These are phyloP conservation scores for Trichechus manatus DNA, from an alignment of 2,113 vertebrate species.

Conservation along the genomic window DNA sequence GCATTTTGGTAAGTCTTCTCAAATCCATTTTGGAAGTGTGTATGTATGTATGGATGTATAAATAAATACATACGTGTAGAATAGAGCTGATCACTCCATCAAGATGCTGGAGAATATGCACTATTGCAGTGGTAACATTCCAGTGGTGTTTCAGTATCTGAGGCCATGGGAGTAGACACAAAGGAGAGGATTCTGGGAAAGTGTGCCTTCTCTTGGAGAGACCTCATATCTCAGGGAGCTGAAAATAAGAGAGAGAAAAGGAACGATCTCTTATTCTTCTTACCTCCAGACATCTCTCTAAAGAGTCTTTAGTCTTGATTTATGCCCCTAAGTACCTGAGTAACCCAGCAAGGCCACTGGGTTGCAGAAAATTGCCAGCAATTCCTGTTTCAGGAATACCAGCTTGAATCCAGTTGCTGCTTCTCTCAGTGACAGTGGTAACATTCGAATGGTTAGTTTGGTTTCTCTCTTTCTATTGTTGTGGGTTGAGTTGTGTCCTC, in stretches of 20 bases:
- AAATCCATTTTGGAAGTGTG: background rate
- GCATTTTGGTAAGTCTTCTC: background rate
- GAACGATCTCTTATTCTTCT: background rate
- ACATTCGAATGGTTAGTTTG: too few species aligned
- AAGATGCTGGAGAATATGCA: background rate
- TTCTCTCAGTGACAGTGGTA: background rate
- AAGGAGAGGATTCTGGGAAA: background rate
- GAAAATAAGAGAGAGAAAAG: background rate
- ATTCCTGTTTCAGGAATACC: background rate
- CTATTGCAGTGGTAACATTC: background rate
- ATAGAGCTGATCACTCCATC: background rate
- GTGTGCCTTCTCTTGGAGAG: background rate
- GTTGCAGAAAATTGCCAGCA: background rate
- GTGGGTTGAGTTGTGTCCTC: too few species aligned
- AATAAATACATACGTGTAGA: background rate
- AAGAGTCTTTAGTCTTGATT: background rate
- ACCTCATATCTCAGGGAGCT: background rate
- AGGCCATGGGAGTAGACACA: background rate
- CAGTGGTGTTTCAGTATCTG: background rate
- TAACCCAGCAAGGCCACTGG: background rate
- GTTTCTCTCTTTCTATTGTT: too few species aligned
- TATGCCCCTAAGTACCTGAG: background rate
- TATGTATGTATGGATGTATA: background rate
- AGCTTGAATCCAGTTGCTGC: background rate
- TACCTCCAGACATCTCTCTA: background rate